phyloP scores from a whole-genome alignment of 2,888 invertebrate species.

The Deilephila elpenor region DNA sequence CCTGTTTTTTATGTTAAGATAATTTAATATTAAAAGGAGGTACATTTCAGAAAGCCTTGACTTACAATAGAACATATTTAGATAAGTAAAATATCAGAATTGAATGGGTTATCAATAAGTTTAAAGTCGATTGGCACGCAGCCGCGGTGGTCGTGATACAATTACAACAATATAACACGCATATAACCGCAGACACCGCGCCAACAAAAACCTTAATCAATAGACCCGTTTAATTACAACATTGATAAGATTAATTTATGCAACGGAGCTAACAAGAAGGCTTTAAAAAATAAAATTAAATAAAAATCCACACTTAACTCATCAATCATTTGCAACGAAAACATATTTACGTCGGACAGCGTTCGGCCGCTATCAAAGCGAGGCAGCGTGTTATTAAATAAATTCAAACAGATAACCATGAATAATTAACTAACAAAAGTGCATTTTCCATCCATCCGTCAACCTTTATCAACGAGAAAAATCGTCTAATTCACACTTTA shows the following conservation, averaged over 20 bases:
- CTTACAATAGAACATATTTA: too few relatives aligned
- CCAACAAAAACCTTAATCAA: conserved; percentile 5
- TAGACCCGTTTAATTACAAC: conserved; percentile 26
- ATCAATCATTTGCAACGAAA: conserved; percentile 30
- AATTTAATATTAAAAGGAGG: too few relatives aligned
- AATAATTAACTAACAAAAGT: conserved; percentile 76
- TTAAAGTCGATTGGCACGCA: background rate
- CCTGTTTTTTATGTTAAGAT: too few relatives aligned
- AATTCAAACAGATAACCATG: conserved; percentile 77
- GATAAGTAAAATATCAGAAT: too few relatives aligned
- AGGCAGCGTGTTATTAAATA: conserved; percentile 72
- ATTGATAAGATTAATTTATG: conserved; percentile 29
- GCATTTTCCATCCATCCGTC: conserved; percentile 74
- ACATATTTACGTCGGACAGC: conserved; percentile 25
- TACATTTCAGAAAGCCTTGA: too few relatives aligned
- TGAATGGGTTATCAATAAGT: background rate
- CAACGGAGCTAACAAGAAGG: conserved; percentile 30
- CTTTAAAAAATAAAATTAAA: conserved; percentile 21
- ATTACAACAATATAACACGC: background rate
- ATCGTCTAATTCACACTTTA: conserved; percentile 81
- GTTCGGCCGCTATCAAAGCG: conserved; percentile 23
- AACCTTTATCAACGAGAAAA: conserved; percentile 81
- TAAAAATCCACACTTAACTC: conserved; percentile 25
- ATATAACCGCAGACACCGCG: background rate
- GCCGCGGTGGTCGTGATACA: background rate